phyloP scores from a whole-genome alignment of 2,113 vertebrate species.

The Promerops cafer region DNA sequence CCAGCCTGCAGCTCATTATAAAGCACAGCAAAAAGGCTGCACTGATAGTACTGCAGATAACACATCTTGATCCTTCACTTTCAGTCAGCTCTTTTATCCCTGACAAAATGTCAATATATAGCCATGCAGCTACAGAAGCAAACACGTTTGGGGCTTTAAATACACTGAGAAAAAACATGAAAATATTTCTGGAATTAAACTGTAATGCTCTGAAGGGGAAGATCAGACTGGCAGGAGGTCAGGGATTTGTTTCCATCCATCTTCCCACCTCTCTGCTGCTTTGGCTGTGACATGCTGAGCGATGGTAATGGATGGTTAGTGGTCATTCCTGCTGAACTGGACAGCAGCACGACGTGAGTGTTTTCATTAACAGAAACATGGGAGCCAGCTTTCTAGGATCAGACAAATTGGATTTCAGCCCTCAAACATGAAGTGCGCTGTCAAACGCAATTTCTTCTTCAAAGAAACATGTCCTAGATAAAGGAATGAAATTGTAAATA shows the following conservation, averaged over 20 bases:
- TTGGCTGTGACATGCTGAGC: neutral
- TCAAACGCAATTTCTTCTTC: neutral
- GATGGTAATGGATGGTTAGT: neutral
- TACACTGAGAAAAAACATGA: rapidly evolving
- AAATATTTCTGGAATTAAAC: neutral
- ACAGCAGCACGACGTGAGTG: neutral
- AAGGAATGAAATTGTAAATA: neutral
- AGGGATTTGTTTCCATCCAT: neutral
- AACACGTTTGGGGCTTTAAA: neutral
- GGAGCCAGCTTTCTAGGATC: neutral
- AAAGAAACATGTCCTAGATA: neutral
- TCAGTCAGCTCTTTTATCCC: neutral
- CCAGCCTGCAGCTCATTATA: neutral
- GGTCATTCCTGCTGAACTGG: neutral
- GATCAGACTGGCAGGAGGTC: neutral
- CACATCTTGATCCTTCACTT: neutral
- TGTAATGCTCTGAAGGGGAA: neutral
- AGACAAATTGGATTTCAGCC: neutral
- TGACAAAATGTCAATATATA: neutral
- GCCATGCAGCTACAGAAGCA: neutral
- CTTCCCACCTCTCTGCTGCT: neutral
- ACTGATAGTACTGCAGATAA: neutral
- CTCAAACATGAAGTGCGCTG: neutral
- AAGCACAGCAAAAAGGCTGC: neutral
- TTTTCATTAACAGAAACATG: neutral